Evolutionary conservation across 35 echinoderm and acorn worm genomes (phyloP).

Genomic region (Amphiura filiformis): DNA sequence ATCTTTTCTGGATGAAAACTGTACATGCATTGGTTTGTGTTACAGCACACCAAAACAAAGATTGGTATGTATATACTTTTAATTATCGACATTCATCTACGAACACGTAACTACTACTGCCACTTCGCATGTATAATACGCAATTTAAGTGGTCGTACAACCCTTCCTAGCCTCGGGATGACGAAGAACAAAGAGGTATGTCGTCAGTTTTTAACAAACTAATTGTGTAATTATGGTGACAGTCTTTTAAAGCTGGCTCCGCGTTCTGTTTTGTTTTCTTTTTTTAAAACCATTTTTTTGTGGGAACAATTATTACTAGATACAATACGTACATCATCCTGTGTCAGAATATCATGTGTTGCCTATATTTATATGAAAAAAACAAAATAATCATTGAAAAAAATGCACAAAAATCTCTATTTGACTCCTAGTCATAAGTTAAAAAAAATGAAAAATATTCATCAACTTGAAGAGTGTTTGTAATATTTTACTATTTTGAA

Average conservation of each 20-base stretch:
- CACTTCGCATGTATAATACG: slow-evolving; percentile 3
- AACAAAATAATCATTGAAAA: not conserved
- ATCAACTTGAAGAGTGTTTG: not conserved
- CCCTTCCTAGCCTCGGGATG: not conserved
- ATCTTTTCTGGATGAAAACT: not conserved
- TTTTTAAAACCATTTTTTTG: not conserved
- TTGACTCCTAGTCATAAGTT: not conserved
- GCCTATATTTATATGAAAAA: slow-evolving; percentile 5
- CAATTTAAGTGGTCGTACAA: not conserved
- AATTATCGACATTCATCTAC: not conserved
- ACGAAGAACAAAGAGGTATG: no score
- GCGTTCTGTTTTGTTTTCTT: no score
- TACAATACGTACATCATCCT: not conserved
- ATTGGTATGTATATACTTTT: not conserved
- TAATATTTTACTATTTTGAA: not conserved
- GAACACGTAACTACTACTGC: not conserved
- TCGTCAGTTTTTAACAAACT: no score
- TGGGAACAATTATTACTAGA: not conserved
- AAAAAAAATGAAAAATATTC: not conserved
- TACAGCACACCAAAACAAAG: not conserved
- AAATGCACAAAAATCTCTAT: slow-evolving; percentile 11
- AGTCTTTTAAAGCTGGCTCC: not conserved
- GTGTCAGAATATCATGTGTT: not conserved
- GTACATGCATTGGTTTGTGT: not conserved
- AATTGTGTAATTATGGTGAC: no score